phyloP scores from a whole-genome alignment of 1,140 invertebrate species.

The Lamellibrachia luymesi region DNA sequence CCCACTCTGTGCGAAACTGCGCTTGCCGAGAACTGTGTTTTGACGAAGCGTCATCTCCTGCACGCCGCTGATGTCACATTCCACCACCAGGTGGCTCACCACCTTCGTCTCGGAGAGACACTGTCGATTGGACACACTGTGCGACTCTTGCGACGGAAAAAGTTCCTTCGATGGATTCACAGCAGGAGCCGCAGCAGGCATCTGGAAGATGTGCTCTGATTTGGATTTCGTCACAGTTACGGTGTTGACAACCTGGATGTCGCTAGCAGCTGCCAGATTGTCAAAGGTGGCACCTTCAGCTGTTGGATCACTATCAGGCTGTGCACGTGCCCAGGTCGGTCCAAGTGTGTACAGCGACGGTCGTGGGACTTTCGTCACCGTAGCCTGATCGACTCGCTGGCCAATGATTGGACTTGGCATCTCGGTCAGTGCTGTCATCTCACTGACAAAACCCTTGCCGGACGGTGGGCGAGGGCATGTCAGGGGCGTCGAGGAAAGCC shows the following conservation, averaged over 20 bases:
- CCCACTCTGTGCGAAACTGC: neutral
- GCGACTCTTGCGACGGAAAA: neutral
- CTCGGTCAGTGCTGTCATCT: neutral
- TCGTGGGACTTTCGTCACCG: neutral
- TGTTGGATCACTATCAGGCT: neutral
- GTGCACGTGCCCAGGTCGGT: neutral
- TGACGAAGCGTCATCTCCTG: neutral
- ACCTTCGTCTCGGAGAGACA: neutral
- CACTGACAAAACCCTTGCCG: neutral
- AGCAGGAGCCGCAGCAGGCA: neutral
- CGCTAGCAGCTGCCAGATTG: neutral
- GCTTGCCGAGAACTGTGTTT: neutral
- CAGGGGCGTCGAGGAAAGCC: neutral
- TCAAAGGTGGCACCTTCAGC: neutral
- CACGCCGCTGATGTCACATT: neutral
- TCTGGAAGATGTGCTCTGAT: neutral
- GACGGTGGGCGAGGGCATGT: neutral
- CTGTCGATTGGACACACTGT: neutral
- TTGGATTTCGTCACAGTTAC: conserved; percentile 15
- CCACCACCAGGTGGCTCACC: neutral
- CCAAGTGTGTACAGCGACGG: neutral
- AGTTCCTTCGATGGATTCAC: neutral
- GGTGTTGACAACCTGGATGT: neutral
- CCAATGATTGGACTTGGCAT: conserved; percentile 14
- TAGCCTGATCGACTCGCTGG: neutral